Percentiles rank a stretch among this genome's conserved stretches.
phyloP scores from a whole-genome alignment of 2,888 invertebrate species.

The Parascotia fuliginaria region DNA sequence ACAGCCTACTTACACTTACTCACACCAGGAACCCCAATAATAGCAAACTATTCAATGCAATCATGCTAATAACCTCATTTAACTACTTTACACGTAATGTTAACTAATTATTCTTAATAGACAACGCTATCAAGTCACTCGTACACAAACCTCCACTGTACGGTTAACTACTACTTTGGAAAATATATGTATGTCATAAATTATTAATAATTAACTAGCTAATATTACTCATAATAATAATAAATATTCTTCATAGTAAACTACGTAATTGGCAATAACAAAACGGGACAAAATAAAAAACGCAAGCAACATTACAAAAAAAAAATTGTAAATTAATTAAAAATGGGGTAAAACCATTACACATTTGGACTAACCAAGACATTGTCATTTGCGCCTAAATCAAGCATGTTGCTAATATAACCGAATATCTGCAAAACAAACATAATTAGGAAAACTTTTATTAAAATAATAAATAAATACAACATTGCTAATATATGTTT shows the following conservation, averaged over 20 bases:
- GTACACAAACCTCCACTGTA: constrained; percentile 4
- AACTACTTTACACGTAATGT: constrained; percentile 21
- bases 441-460: constrained; percentile 1
- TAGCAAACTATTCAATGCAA: constrained; percentile 23
- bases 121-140: background rate
- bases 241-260: too few relatives aligned
- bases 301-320: background rate
- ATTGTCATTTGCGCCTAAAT: constrained; percentile 67
- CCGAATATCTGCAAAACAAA: constrained; percentile 77
- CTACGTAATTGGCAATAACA: background rate
- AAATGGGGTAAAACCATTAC: constrained; percentile 21
- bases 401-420: constrained; percentile 76
- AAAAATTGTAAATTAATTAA: too few relatives aligned
- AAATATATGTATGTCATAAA: too few relatives aligned
- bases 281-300: background rate
- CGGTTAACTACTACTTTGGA: background rate
- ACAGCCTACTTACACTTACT: constrained; percentile 12
- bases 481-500: too few relatives aligned
- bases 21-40: constrained; percentile 24
- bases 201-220: too few relatives aligned
- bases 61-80: constrained; percentile 29
- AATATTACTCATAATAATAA: too few relatives aligned
- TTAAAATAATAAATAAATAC: background rate
- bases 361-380: constrained; percentile 68
- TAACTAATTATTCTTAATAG: constrained; percentile 1